A percentile compares a stretch with the other conserved stretches of the same genome.
phyloP scores from a whole-genome alignment of 2,888 invertebrate genomes.

The Frankliniella fusca region DNA sequence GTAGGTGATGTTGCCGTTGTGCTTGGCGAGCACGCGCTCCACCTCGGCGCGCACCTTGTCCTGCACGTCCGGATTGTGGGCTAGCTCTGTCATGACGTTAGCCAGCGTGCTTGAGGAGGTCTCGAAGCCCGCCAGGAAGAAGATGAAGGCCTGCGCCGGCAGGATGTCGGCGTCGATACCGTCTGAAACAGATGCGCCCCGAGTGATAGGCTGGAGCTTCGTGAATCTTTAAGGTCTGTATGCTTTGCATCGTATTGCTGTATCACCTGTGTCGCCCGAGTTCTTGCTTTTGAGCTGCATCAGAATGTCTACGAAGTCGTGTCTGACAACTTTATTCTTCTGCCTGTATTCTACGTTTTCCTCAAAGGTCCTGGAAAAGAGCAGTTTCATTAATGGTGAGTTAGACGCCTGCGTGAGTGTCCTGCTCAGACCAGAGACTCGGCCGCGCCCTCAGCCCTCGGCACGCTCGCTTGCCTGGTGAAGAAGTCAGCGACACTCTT shows the following conservation, averaged over 20 bases:
- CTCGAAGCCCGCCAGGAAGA: constrained; percentile 55
- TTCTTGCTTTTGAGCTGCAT: constrained; percentile 40
- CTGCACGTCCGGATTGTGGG: constrained; percentile 50
- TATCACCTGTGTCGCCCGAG: background rate
- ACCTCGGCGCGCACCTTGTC: constrained; percentile 49
- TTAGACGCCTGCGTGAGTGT: background rate
- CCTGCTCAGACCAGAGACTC: background rate
- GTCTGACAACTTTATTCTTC: constrained; percentile 43
- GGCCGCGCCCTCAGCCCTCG: no score
- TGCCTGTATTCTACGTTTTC: constrained; percentile 49
- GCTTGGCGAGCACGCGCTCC: constrained; percentile 43
- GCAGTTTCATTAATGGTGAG: background rate
- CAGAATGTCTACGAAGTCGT: constrained; percentile 11
- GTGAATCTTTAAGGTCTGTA: no score
- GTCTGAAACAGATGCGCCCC: background rate
- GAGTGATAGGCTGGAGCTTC: no score
- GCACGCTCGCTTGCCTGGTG: background rate
- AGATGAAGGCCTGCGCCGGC: constrained; percentile 53
- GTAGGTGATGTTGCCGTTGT: constrained; percentile 48
- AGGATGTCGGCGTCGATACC: constrained; percentile 38
- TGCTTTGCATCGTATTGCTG: no score
- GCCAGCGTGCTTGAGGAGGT: constrained; percentile 52
- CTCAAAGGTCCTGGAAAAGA: constrained; percentile 49
- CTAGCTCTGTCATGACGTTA: constrained; percentile 51
- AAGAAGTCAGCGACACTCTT: background rate